phyloP scores from a whole-genome alignment of 2,888 invertebrate genomes.

The Boloria selene region DNA sequence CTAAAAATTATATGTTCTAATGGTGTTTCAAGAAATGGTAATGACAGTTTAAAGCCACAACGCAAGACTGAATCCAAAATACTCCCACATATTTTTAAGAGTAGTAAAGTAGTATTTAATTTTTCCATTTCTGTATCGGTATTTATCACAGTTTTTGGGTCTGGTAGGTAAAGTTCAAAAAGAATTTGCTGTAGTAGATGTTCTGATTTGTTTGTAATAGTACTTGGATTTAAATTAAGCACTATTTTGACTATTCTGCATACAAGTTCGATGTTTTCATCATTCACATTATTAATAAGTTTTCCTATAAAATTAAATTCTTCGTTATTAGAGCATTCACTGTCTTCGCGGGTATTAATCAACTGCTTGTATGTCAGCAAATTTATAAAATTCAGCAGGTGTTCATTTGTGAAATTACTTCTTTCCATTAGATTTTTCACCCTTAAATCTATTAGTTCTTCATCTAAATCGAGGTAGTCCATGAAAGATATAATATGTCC shows the following conservation, averaged over 20 bases:
- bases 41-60: slow-evolving; percentile 47
- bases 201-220: slow-evolving; percentile 62
- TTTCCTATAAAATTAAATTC: slow-evolving; percentile 63
- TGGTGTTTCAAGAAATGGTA: slow-evolving; percentile 59
- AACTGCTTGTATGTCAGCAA: slow-evolving; percentile 71
- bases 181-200: slow-evolving; percentile 74
- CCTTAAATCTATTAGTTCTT: slow-evolving; percentile 64
- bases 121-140: slow-evolving; percentile 33
- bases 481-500: slow-evolving; percentile 59
- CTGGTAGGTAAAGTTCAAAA: slow-evolving; percentile 48
- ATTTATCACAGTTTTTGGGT: slow-evolving; percentile 30
- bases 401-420: slow-evolving; percentile 52
- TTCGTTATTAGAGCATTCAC: slow-evolving; percentile 64
- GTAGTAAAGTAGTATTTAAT: slow-evolving; percentile 43
- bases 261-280: slow-evolving; percentile 56
- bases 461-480: slow-evolving; percentile 71
- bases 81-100: slow-evolving; percentile 60
- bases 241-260: slow-evolving; percentile 61
- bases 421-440: slow-evolving; percentile 61
- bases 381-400: slow-evolving; percentile 58
- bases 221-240: slow-evolving; percentile 56
- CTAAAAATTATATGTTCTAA: slow-evolving; percentile 58
- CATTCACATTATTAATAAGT: slow-evolving; percentile 51
- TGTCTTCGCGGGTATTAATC: slow-evolving; percentile 63
- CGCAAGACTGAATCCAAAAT: slow-evolving; percentile 58